Percentiles rank a stretch among this genome's conserved stretches.
phyloP scores from a whole-genome alignment of 2,113 vertebrate genomes.

The Oenanthe melanoleuca region DNA sequence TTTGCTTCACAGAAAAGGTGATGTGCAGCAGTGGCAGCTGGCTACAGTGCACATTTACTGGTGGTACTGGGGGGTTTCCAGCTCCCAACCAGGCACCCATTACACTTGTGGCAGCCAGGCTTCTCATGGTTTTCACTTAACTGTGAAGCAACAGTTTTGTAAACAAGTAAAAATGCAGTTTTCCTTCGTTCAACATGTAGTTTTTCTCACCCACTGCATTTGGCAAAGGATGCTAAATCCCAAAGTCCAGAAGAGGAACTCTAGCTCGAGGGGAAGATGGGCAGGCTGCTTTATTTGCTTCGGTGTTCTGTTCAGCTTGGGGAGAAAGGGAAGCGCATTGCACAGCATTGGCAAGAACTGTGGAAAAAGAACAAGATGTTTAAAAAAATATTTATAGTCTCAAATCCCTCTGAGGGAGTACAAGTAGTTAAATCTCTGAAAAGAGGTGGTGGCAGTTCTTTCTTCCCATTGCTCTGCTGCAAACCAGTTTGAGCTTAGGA shows the following conservation, averaged over 20 bases:
- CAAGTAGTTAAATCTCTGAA: neutral
- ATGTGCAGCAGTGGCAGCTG: neutral
- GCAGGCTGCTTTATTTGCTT: neutral
- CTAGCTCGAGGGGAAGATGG: neutral
- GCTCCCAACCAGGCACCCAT: neutral
- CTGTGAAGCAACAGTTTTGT: neutral
- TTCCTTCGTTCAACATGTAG: neutral
- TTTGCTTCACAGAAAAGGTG: neutral
- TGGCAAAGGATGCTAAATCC: neutral
- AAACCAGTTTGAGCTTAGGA: neutral
- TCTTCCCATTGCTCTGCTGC: neutral
- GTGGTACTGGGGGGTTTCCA: neutral
- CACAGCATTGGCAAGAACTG: neutral
- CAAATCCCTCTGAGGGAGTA: neutral
- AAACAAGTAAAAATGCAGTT: neutral
- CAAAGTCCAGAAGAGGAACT: neutral
- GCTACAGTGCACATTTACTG: neutral
- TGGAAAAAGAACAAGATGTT: neutral
- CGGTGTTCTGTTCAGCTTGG: rapidly evolving
- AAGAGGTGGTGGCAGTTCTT: neutral
- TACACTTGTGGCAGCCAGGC: neutral
- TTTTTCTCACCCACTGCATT: neutral
- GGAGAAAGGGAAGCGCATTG: neutral
- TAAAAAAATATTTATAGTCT: neutral
- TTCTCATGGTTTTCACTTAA: neutral